Base-by-base conservation (phyloP, 2,113 vertebrate genomes). In the Struthidea cinerea region DNA sequence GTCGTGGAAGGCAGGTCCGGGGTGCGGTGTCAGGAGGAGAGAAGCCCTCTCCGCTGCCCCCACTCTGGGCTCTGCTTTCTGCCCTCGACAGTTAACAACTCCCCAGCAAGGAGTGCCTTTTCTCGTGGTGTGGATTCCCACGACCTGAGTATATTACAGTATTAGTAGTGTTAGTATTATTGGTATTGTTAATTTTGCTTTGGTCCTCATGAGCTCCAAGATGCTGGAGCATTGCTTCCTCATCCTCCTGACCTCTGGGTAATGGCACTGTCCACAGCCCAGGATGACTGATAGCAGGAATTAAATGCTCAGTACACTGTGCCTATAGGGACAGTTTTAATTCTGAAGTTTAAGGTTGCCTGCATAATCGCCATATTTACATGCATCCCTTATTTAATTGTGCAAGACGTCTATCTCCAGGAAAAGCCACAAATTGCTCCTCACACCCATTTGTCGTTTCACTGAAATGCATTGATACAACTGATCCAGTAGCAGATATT, bases 11-110 rank as follows among this genome's bases (percentile, higher is more conserved):
- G 19, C n/a, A 23, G 22, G 6, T 10, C 15, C 4, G 12, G 6
- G 18, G 0, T 8, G n/a, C 5, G 4, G 13, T n/a, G 35, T 13
- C 10, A 7, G 6, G 7, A 33, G 22, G 15, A 42, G 12, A 18
- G 30, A 32, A 50, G 19, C 27, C 5, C 18, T 8, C 32, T 30
- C 8, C 11, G 22, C 55, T 64, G 23, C 16, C 44, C 3, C 1
- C 2, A 2, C 11, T 39, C 74, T 16, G 2, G 24, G 5, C 19
- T 27, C n/a, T 28, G n/a, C 28, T 67, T 41, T 35, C 26, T 10
- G 3, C 12, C 28, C 27, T 6, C 1, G 16, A 9, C 20, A 3
- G 5, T 15, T 55, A 17, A 12, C 21, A 20, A 8, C 37, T 49
- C 63, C 2, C 16, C 52, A 21, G 24, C 19, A 41, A 9, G 37